Evolutionary conservation across 2,113 vertebrate genomes (phyloP).

Genomic region (Gobiocypris rarus): DNA sequence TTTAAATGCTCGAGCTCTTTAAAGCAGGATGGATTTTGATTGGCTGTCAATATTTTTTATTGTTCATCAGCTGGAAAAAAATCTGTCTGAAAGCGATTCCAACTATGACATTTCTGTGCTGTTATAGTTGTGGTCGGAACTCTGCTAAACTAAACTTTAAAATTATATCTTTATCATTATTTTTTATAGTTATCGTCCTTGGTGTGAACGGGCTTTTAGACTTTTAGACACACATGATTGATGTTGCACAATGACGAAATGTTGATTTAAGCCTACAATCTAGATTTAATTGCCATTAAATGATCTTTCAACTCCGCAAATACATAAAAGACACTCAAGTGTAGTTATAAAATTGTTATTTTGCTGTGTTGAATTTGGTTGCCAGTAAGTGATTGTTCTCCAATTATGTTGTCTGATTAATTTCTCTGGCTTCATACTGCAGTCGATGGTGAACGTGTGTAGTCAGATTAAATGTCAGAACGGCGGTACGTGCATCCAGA

Average conservation of each 20-base stretch:
- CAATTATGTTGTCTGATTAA: not conserved
- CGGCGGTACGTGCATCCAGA: constrained; percentile 84
- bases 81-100: no score
- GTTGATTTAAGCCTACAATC: not conserved
- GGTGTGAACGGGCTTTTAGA: not conserved
- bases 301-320: not conserved
- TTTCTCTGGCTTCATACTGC: constrained; percentile 33
- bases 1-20: no score
- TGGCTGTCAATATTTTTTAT: no score
- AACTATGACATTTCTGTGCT: no score
- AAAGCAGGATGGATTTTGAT: no score
- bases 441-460: constrained; percentile 86
- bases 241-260: not conserved
- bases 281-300: not conserved
- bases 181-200: no score
- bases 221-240: not conserved
- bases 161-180: no score
- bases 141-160: no score
- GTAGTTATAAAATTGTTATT: not conserved
- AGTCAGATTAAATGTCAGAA: constrained; percentile 84
- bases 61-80: no score
- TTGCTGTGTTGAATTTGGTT: not conserved
- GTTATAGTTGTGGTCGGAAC: no score
- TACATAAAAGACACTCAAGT: not conserved
- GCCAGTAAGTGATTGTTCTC: not conserved